Base-by-base conservation (phyloP, 2,888 invertebrate species). In the Luperina nickerlii region DNA sequence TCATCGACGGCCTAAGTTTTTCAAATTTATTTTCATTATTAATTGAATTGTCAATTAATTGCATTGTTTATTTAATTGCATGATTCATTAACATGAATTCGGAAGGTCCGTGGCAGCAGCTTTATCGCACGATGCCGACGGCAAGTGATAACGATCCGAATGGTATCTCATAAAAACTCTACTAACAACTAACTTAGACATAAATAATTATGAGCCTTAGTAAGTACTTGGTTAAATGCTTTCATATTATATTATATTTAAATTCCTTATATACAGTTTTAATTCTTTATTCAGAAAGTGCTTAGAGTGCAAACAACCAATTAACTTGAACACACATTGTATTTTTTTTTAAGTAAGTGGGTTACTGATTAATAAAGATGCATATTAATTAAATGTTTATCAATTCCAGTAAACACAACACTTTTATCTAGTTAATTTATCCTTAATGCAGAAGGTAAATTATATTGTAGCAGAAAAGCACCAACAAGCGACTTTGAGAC, bases 71-170 rank as follows among this genome's bases (percentile, higher is more conserved):
- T 51, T 38, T 51, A 32, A 68, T 72, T 73, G 24, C 18, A 54
- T 51, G 54, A 65, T 60, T 65, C 1, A 60, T 57, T 38, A 72
- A 60, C 65, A 67, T 24, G 4, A 48, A 70, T 75, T 62, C n/a
- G 38, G 45, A 42, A 72, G 63, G 24, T n/a, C 27, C 9, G 27
- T 38, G 67, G 20, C 11, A 71, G 18, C 20, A 45, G 38, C 38
- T 68, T 45, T 51, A 85, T 66, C 78, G 27, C 54, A 68, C n/a
- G 57, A 27, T 69, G 71, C 86, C 86, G 86, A 76, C 86, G 86
- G 85, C 76, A 85, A 77, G 57, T 80, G 76, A 74, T 74, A 74
- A 70, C 70, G 42, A 51, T 63, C 18, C 69, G 80, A 80, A 72
- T 66, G 74, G 27, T 54, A 60, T 69, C 60, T 57, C 66, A 60